Evolutionary conservation across 2,113 vertebrate species (phyloP).

Genomic region (Sakesphorus luctuosus): DNA sequence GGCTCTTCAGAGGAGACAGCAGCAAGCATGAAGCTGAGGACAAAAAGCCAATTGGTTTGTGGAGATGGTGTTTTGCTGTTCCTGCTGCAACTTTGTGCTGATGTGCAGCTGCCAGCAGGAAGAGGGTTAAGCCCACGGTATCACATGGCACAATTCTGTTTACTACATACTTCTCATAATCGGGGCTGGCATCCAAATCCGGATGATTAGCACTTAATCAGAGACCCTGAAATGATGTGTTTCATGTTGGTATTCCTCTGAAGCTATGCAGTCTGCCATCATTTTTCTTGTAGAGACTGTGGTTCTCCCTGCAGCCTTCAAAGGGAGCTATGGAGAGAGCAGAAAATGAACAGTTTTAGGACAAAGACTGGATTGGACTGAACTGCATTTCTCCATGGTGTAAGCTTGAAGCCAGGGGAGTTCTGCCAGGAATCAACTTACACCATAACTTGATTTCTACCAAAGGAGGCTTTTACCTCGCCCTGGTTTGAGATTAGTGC

Average conservation of each 20-base stretch:
- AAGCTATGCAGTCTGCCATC: neutral
- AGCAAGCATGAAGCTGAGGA: neutral
- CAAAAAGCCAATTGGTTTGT: neutral
- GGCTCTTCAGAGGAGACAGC: neutral
- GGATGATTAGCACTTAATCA: conserved; percentile 37
- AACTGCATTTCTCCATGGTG: neutral
- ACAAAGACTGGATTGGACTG: neutral
- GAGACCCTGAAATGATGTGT: conserved; percentile 32
- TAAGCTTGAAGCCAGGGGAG: neutral
- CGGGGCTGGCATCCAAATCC: conserved; percentile 24
- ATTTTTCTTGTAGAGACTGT: neutral
- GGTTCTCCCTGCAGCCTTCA: neutral
- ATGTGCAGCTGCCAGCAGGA: neutral
- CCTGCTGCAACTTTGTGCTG: neutral
- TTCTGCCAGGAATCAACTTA: neutral
- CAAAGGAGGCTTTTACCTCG: neutral
- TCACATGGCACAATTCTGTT: neutral
- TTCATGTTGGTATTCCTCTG: neutral
- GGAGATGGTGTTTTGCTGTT: neutral
- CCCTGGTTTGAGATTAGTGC: neutral
- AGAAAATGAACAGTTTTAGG: neutral
- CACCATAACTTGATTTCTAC: neutral
- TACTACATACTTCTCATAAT: conserved; percentile 27
- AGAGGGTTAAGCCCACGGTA: neutral
- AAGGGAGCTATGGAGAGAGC: neutral